Conservation (phyloP, 2,113 vertebrate genomes). For the Tachycineta bicolor region DNA sequence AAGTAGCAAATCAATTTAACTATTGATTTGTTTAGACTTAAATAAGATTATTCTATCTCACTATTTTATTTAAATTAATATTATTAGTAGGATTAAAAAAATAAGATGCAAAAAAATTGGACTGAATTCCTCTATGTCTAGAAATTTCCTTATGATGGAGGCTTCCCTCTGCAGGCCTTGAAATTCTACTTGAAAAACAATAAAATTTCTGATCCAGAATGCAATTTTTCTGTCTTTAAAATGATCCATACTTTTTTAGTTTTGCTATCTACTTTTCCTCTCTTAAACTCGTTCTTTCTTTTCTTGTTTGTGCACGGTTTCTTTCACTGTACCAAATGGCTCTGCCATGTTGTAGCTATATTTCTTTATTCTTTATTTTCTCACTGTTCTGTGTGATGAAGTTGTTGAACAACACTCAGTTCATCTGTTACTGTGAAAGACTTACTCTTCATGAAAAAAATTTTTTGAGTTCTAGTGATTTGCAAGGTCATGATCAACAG, state of each 20-base stretch:
- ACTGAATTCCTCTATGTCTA: not conserved
- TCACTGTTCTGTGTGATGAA: not conserved
- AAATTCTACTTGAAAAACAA: not conserved
- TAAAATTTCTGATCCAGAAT: not conserved
- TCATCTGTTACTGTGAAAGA: not conserved
- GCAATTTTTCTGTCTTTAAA: not conserved
- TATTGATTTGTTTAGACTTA: not conserved
- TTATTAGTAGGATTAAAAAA: not conserved
- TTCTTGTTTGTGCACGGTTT: not conserved
- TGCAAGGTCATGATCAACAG: not conserved
- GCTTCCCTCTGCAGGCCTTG: not conserved
- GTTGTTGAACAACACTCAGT: not conserved
- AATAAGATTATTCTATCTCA: not conserved
- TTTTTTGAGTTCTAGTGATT: not conserved
- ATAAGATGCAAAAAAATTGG: not conserved
- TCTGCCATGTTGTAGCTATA: not conserved
- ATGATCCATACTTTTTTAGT: not conserved
- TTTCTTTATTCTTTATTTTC: not conserved
- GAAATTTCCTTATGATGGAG: not conserved
- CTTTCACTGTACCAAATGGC: not conserved
- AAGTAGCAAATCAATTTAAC: not conserved
- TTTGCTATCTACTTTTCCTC: not conserved
- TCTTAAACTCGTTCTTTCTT: not conserved
- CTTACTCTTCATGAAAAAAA: not conserved
- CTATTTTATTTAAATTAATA: not conserved